Evolutionary conservation across 37 sponge, comb jelly and placozoan genomes (phyloP).

Genomic region (Corticium candelabrum): DNA sequence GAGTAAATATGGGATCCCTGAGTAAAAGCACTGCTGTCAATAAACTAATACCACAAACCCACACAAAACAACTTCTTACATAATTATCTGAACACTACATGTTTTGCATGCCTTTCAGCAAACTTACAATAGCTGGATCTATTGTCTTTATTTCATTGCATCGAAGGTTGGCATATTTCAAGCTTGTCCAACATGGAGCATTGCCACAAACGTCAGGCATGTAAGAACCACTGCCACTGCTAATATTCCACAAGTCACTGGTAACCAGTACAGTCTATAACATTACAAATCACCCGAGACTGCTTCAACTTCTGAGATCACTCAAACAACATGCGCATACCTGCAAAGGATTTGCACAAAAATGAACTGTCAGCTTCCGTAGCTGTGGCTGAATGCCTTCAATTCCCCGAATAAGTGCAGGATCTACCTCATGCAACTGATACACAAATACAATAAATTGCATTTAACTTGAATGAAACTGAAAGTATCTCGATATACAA

Average conservation of each 20-base stretch:
- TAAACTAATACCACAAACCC: too few relatives aligned
- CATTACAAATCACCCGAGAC: background rate
- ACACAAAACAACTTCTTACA: too few relatives aligned
- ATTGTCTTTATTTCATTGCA: background rate
- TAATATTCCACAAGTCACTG: background rate
- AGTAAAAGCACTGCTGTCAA: too few relatives aligned
- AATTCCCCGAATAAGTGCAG: background rate
- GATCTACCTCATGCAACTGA: background rate
- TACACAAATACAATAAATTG: too few relatives aligned
- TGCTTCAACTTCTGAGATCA: background rate
- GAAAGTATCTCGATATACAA: background rate
- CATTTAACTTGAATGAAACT: too few relatives aligned
- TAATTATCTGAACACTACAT: too few relatives aligned
- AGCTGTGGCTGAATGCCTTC: background rate
- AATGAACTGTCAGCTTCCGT: background rate
- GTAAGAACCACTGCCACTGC: background rate
- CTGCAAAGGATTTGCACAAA: background rate
- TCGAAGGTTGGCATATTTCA: background rate
- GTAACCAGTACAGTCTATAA: background rate
- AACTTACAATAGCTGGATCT: background rate
- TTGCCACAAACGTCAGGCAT: background rate
- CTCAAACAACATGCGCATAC: too few relatives aligned
- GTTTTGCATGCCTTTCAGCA: too few relatives aligned
- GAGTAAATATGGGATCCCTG: too few relatives aligned
- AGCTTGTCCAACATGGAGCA: background rate